Percentiles rank a stretch among this genome's conserved stretches.
These are phyloP conservation scores for Rhinogobio ventralis DNA, from an alignment of 2,797 vertebrate genomes.

Conservation along the genomic window DNA sequence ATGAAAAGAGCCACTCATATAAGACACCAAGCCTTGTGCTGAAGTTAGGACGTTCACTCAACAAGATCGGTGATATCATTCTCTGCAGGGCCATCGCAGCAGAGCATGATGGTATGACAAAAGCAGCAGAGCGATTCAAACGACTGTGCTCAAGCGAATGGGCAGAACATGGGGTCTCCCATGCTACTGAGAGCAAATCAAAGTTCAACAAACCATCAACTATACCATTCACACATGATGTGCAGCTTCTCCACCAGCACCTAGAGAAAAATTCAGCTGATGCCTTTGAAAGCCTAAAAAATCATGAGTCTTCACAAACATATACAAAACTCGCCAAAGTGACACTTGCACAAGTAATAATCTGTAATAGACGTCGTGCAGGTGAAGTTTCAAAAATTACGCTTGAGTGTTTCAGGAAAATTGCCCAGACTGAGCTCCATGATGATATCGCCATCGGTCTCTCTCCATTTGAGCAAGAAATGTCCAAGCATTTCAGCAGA, in stretches of 20 bases:
- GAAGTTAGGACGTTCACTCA: conserved; percentile 14
- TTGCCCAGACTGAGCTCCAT: not conserved
- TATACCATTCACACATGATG: conserved; percentile 1
- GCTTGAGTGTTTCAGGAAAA: conserved; percentile 65
- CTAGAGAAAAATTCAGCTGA: not conserved
- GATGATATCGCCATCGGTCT: not conserved
- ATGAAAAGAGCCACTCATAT: not conserved
- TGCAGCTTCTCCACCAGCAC: conserved; percentile 27
- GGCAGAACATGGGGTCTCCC: not conserved
- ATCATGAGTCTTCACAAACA: not conserved
- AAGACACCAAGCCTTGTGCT: not conserved
- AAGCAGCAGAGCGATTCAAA: conserved; percentile 16
- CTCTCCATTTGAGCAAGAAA: conserved; percentile 43
- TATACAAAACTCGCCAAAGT: conserved; percentile 15
- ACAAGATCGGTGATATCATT: conserved; percentile 9
- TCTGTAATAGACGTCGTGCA: conserved; percentile 61
- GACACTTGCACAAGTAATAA: conserved; percentile 47
- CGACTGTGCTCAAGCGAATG: conserved; percentile 15
- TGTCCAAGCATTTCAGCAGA: conserved; percentile 67
- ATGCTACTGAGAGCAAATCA: not conserved
- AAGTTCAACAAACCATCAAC: conserved; percentile 12
- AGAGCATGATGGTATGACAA: not conserved
- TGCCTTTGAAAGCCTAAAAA: conserved; percentile 4
- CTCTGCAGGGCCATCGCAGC: conserved; percentile 18
- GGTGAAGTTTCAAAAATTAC: conserved; percentile 63